phyloP scores from a whole-genome alignment of 2,797 vertebrate genomes.

The Ctenopoma kingsleyae region DNA sequence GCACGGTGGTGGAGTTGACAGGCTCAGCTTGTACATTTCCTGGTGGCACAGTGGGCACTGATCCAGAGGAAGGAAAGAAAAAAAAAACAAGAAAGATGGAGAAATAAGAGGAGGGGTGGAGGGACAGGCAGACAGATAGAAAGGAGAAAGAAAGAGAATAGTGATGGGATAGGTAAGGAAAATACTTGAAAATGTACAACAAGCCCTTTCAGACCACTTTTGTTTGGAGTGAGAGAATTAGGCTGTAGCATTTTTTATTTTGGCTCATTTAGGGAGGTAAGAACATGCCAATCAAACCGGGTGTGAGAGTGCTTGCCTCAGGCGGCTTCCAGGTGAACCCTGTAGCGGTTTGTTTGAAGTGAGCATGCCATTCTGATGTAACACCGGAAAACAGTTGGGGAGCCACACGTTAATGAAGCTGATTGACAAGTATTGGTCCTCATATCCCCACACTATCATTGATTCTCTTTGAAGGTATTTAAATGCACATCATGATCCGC shows the following conservation, averaged over 20 bases:
- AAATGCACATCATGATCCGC: conserved; percentile 47
- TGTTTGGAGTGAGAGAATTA: conserved; percentile 55
- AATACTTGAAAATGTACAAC: conserved; percentile 33
- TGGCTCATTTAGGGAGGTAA: conserved; percentile 66
- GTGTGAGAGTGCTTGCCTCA: conserved; percentile 76
- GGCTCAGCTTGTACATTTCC: conserved; percentile 92
- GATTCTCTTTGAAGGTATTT: conserved; percentile 40
- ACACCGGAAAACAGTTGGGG: conserved; percentile 56
- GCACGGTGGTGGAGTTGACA: conserved; percentile 96
- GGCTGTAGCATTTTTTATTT: conserved; percentile 47
- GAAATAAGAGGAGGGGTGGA: not conserved
- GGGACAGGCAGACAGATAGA: conserved; percentile 3
- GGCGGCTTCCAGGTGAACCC: conserved; percentile 80
- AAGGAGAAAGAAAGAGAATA: conserved; percentile 18
- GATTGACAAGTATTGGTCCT: conserved; percentile 43
- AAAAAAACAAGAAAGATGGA: conserved; percentile 12
- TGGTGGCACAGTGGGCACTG: conserved; percentile 97
- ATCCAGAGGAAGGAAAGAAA: conserved; percentile 48
- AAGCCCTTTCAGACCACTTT: conserved; percentile 42
- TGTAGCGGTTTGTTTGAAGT: conserved; percentile 74
- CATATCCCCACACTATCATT: not conserved
- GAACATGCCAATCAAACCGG: conserved; percentile 70
- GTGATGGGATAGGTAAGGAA: conserved; percentile 41
- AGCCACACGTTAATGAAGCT: conserved; percentile 59
- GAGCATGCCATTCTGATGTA: conserved; percentile 68